Base-by-base conservation (phyloP, 2,888 invertebrate species). In the Hecatera dysodea region DNA sequence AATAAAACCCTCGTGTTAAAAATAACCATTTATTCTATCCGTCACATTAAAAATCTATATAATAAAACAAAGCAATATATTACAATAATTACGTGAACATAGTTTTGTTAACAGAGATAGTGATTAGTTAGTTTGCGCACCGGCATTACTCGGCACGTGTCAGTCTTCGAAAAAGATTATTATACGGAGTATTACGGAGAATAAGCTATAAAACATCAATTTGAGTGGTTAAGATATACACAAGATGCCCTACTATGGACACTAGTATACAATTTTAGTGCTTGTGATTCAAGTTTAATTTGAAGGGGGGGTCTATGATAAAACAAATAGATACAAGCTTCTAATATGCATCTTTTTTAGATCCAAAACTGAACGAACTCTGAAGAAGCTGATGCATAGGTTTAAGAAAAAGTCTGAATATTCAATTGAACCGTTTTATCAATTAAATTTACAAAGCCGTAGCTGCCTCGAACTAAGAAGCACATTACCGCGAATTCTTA, bases 61-160 rank as follows among this genome's bases (percentile, higher is more conserved):
- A 75, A 67, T 65, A 59, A 80, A 80, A 63, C 46, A 78, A 68
- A 5, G 27, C 60, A 73, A 50, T 77, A 78, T 69, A 63, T 80
- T 75, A 78, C 76, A 78, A 78, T 42, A 61, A 60, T 62, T 66
- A 55, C 22, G 36, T 59, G 42, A 46, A 59, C 24, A 24, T 17
- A 9, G 22, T 33, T 57, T 76, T 52, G 12, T 33, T 27, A 61
- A 65, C 39, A 48, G 19, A 64, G n/a, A 6, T 24, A 61, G 64
- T 76, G 36, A 48, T 27, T 22, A 62, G 56, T 61, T 27, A 24
- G 27, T 53, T 53, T 24, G 22, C 42, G 60, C 44, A 33, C 44
- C 15, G 15, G 11, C 15, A n/a, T 39, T 12, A 63, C 22, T n/a
- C 12, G 22, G 9, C 15, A 19, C 27, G 24, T 12, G 15, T 36